phyloP scores from a whole-genome alignment of 2,113 vertebrate genomes.

The Sminthopsis crassicaudata region DNA sequence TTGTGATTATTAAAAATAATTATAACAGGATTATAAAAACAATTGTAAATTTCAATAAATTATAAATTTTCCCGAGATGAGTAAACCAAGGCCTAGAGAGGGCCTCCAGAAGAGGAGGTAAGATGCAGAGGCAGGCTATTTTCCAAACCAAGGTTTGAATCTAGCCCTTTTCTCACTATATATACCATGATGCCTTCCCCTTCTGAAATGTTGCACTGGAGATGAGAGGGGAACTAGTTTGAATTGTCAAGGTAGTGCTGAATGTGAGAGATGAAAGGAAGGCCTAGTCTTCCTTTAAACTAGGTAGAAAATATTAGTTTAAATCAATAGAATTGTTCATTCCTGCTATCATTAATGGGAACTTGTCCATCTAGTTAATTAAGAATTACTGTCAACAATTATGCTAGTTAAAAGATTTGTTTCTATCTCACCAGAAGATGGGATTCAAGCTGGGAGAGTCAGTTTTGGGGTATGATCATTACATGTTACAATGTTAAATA shows the following conservation, averaged over 20 bases:
- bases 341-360: not conserved
- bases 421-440: not conserved
- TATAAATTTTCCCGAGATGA: not conserved
- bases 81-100: not conserved
- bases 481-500: not conserved
- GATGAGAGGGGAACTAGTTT: not conserved
- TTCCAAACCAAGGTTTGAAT: not conserved
- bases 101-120: too few relatives aligned
- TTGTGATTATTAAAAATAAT: not conserved
- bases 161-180: not conserved
- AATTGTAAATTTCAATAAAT: not conserved
- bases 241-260: not conserved
- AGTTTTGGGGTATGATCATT: not conserved
- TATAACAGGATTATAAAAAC: not conserved
- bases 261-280: not conserved
- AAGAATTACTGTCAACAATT: not conserved
- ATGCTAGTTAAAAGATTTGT: not conserved
- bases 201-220: not conserved
- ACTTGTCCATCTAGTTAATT: not conserved
- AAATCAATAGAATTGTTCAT: not conserved
- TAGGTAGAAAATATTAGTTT: not conserved
- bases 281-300: not conserved
- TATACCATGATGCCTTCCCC: not conserved
- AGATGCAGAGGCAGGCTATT: not conserved
- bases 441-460: not conserved